Evolutionary conservation across 2,888 invertebrate genomes (phyloP), one percentile per base, ranked within the genome.

Genomic region (Drosophila sordidula): DNA sequence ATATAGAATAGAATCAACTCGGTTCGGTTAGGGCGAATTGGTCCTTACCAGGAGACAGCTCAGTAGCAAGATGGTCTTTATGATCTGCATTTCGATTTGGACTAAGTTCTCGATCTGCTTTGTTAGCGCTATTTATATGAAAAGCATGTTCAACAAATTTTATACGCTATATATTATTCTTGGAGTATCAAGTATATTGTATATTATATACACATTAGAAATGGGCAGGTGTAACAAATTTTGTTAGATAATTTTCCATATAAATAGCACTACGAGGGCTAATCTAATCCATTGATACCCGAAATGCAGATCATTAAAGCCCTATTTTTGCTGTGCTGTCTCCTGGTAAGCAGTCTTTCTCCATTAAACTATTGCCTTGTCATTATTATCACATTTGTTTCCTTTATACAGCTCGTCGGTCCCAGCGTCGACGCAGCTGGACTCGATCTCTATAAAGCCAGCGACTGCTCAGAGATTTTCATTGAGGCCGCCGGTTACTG

Each of bases 31-130:
- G 11, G 4, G 9, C 11, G 32, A 11, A 11, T 32, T 11, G 11
- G 4, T 4, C 18, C 56, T 49, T 57, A 49, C 56, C 56, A 57
- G 8, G 3, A 57, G 16, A 29, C 39, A 39, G 22, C 39, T 49
- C 6, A 57, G 29, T 11, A 57, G 11, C 5, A 39, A 12, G 9
- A 8, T 16, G 39, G 26, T 12, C 51, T 39, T 51, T 9, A 18
- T 3, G 16, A 41, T 29, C 16, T 39, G 16, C 26, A 51, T 51
- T 41, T 29, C 6, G 26, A 29, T 29, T 29, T 47, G 1, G n/a
- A 47, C 29, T 41, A 29, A 25, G 14, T 16, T 29, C 4, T n/a
- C n/a, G 11, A 1, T n/a, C 4, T n/a, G 18, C 1, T 11, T 22
- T 29, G 9, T 8, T 9, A 26, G 29, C 26, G 26, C 39, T 29